Percentiles rank a stretch among this genome's conserved stretches.
Evolutionary conservation across 2,888 invertebrate species (phyloP).

Genomic region (Corythucha ciliata): DNA sequence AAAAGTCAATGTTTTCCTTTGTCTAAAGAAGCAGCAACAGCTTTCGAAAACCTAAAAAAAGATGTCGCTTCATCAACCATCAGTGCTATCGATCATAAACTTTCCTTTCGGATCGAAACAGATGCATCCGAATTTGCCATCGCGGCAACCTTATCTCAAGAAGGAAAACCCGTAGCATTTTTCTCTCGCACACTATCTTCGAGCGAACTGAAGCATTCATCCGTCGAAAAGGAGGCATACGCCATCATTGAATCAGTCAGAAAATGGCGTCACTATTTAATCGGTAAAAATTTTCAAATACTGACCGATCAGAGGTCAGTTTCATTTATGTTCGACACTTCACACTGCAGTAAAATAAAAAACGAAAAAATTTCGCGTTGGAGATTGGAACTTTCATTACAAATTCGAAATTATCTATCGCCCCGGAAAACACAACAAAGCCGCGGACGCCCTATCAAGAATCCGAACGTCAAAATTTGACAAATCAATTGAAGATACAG

Average conservation of each 20-base stretch:
- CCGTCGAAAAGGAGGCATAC: slow-evolving; percentile 9
- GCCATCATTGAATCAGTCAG: neutral
- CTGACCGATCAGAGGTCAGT: slow-evolving; percentile 9
- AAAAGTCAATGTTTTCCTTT: neutral
- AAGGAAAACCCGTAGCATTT: slow-evolving; percentile 22
- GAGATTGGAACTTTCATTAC: neutral
- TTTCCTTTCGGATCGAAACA: slow-evolving; percentile 22
- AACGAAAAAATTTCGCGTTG: slow-evolving; percentile 10
- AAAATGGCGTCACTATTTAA: slow-evolving; percentile 1
- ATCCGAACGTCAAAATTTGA: neutral
- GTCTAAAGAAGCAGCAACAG: neutral
- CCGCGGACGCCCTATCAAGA: neutral
- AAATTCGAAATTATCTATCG: neutral
- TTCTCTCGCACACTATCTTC: slow-evolving; percentile 21
- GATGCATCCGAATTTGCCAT: slow-evolving; percentile 20
- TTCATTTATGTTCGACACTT: neutral
- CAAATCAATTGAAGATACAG: too few species aligned
- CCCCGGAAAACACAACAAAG: neutral
- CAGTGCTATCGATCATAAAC: neutral
- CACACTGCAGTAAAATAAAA: neutral
- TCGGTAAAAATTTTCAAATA: neutral
- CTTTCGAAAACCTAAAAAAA: neutral
- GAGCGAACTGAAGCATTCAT: neutral
- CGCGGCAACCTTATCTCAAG: slow-evolving; percentile 22
- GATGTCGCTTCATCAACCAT: neutral